These are phyloP conservation scores for Trissolcus japonicus DNA, from an alignment of 2,888 invertebrate species.

Conservation along the genomic window DNA sequence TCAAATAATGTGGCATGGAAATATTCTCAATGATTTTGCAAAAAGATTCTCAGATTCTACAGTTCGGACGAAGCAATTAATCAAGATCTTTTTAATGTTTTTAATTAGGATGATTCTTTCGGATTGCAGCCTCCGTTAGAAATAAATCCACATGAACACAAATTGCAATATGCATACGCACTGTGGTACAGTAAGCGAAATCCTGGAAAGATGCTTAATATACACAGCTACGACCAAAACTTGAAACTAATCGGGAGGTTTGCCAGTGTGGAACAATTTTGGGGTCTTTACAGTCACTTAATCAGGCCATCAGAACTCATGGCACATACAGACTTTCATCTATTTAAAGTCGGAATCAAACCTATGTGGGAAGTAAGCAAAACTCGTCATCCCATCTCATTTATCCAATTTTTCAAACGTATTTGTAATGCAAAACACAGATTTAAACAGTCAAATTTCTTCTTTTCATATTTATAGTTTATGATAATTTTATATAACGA, in stretches of 20 bases:
- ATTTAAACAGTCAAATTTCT: no score
- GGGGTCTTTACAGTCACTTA: conserved; percentile 95
- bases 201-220: conserved; percentile 79
- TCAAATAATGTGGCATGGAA: no score
- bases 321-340: conserved; percentile 94
- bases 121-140: conserved; percentile 80
- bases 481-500: no score
- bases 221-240: conserved; percentile 84
- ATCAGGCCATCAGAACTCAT: conserved; percentile 92
- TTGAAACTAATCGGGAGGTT: conserved; percentile 92
- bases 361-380: conserved; percentile 96
- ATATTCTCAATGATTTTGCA: no score
- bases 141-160: conserved; percentile 91
- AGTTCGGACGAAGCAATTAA: no score
- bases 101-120: neutral
- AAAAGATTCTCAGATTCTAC: no score
- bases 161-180: conserved; percentile 94
- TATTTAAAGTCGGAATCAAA: conserved; percentile 98
- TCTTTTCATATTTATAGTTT: no score
- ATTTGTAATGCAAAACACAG: no score
- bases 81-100: no score
- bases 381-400: neutral
- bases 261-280: conserved; percentile 97
- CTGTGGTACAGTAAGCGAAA: conserved; percentile 88
- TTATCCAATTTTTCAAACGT: no score